Evolutionary conservation across 35 echinoderm and acorn worm species (phyloP), one percentile per base, ranked within the genome.

Genomic region (Apostichopus parvimensis): DNA sequence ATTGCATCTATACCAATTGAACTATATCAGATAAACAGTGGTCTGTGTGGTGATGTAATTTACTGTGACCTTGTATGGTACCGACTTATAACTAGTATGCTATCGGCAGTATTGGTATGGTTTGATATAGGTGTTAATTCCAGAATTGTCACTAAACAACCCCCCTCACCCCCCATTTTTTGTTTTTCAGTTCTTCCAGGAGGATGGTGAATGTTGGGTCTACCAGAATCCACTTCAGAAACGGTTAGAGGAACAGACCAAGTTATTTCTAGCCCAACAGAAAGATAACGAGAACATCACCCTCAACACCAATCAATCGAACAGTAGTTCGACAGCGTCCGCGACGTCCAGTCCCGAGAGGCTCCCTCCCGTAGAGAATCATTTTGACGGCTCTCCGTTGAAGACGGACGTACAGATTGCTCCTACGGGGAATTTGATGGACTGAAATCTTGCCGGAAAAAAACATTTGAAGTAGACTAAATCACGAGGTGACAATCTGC

Each of bases 201-300:
- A 99, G 80, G 97, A 99, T 83, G 97, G 97, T 12, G 97, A 96
- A 57, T 92, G 93, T 81, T 99, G 93, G 93, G 92, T 93, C 62
- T 99, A 94, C 84, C 92, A 96, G 71, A 93, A 86, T 2, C 97
- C 91, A 3, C 90, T 99, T 2, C 93, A 95, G 79, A 77, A 86
- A 79, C 87, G 97, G 21, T 23, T 94, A 53, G 77, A 80, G 23
- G 80, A 91, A 57, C 90, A 71, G 12, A 87, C 90, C 55, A 84
- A 96, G 55, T 79, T 17, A 18, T 72, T 73, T 8, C 10, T 72
- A 88, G 26, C 86, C 8, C 53, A 62, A 14, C 86, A 88, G 21
- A 72, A 9, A 88, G 61, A 88, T 5, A 52, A 73, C 7, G 57
- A 58, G 14, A 59, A 56, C 56, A 58, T 8, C 53, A 22, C 24